Conservation (phyloP, 2,888 invertebrate genomes). For the Eristalis arbustorum region DNA sequence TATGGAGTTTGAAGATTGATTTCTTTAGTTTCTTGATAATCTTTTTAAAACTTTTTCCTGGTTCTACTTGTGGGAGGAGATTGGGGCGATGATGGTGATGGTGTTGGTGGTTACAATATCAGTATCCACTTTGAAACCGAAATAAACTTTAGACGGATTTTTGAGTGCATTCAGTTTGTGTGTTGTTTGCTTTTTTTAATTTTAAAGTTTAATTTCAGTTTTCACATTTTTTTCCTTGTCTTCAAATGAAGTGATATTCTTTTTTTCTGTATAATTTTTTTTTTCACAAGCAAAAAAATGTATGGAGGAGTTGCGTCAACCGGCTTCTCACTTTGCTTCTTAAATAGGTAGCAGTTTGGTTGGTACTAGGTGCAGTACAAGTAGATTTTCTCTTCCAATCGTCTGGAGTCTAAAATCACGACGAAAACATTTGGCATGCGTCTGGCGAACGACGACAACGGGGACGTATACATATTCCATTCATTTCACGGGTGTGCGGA, state of each 20-base stretch:
- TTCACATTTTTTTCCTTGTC: conserved; percentile 50
- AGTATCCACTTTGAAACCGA: conserved; percentile 75
- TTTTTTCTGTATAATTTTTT: conserved; percentile 24
- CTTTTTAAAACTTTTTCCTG: conserved; percentile 6
- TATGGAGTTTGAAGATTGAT: conserved; percentile 8
- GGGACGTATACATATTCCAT: conserved; percentile 30
- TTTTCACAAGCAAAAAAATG: conserved; percentile 49
- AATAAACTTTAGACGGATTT: conserved; percentile 81
- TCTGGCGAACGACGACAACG: conserved; percentile 2
- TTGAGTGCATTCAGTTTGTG: conserved; percentile 72
- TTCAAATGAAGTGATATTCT: conserved; percentile 29
- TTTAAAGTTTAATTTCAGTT: conserved; percentile 65
- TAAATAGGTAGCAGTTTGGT: conserved; percentile 73
- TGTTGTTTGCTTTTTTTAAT: conserved; percentile 46
- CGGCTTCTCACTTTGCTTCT: conserved; percentile 69
- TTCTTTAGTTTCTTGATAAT: conserved; percentile 16
- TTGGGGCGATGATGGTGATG: conserved; percentile 3
- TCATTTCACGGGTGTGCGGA: conserved; percentile 23
- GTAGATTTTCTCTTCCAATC: conserved; percentile 65
- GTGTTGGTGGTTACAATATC: conserved; percentile 57
- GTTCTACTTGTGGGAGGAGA: conserved; percentile 42
- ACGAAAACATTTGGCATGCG: conserved; percentile 69
- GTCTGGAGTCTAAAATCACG: conserved; percentile 64
- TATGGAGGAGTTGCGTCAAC: conserved; percentile 61
- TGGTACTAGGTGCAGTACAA: conserved; percentile 73